Evolutionary conservation across 2,797 vertebrate genomes (phyloP).

Genomic region (Falco columbarius): DNA sequence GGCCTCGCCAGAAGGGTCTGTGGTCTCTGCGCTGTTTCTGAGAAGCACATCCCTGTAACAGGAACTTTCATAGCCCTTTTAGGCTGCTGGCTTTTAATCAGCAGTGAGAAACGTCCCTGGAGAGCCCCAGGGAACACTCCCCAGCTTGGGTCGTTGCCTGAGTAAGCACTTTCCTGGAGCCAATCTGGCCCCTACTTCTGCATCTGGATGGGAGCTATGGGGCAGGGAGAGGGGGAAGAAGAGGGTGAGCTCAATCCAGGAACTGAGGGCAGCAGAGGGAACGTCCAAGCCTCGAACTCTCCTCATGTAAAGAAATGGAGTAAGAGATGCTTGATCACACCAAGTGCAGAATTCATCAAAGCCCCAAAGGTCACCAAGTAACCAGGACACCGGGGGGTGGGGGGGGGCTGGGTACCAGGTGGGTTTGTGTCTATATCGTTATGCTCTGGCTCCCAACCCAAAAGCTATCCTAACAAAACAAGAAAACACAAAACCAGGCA

Average conservation of each 20-base stretch:
- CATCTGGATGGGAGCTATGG: neutral
- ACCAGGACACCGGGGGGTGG: neutral
- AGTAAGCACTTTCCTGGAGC: conserved; percentile 19
- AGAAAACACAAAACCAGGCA: conserved; percentile 3
- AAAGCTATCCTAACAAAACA: conserved; percentile 30
- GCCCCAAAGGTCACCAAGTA: neutral
- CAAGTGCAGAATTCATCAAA: conserved; percentile 36
- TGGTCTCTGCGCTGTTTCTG: neutral
- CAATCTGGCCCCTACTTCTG: neutral
- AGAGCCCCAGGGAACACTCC: neutral
- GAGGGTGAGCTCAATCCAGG: neutral
- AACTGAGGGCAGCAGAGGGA: neutral
- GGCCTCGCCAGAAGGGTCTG: neutral
- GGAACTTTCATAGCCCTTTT: conserved; percentile 33
- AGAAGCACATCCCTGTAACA: neutral
- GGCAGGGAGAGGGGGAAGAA: conserved; percentile 15
- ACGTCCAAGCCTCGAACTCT: conserved; percentile 37
- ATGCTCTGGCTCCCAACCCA: conserved; percentile 26
- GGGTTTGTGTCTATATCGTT: neutral
- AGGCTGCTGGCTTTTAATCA: conserved; percentile 3
- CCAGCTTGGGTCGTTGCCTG: neutral
- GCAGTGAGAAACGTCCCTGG: conserved; percentile 16
- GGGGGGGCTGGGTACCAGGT: neutral
- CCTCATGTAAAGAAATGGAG: conserved; percentile 18
- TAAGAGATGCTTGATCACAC: neutral